phyloP scores from a whole-genome alignment of 2,797 vertebrate species.

The Echiichthys vipera region DNA sequence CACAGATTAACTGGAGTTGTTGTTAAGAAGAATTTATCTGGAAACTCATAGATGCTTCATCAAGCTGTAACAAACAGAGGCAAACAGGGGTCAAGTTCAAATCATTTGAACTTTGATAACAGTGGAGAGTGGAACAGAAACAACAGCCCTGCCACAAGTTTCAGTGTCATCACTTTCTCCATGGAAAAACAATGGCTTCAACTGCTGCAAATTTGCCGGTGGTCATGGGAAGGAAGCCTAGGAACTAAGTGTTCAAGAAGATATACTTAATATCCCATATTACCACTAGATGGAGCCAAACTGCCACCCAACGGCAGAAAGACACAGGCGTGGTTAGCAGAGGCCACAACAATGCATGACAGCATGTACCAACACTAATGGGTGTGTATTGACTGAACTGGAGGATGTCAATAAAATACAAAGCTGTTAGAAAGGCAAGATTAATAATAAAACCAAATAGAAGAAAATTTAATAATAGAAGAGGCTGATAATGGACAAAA shows the following conservation, averaged over 20 bases:
- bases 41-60: not conserved
- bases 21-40: not conserved
- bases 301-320: not conserved
- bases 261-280: not conserved
- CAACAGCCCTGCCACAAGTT: not conserved
- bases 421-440: constrained; percentile 4
- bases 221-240: not conserved
- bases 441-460: constrained; percentile 1
- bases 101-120: not conserved
- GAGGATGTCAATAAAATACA: constrained; percentile 48
- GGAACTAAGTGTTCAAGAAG: not conserved
- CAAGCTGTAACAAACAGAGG: not conserved
- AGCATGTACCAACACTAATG: constrained; percentile 59
- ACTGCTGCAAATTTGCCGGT: not conserved
- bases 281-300: constrained; percentile 68
- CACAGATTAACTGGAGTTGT: not conserved
- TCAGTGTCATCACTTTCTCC: not conserved
- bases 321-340: constrained; percentile 18
- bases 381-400: constrained; percentile 48
- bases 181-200: not conserved
- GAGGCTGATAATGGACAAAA: constrained; percentile 4
- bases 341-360: constrained; percentile 32
- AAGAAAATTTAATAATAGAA: constrained; percentile 16
- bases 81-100: not conserved
- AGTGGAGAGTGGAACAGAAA: not conserved